A percentile compares a stretch with the other conserved stretches of the same genome.
Conservation (phyloP, 2,113 vertebrate species). For the Phalacrocorax aristotelis region DNA sequence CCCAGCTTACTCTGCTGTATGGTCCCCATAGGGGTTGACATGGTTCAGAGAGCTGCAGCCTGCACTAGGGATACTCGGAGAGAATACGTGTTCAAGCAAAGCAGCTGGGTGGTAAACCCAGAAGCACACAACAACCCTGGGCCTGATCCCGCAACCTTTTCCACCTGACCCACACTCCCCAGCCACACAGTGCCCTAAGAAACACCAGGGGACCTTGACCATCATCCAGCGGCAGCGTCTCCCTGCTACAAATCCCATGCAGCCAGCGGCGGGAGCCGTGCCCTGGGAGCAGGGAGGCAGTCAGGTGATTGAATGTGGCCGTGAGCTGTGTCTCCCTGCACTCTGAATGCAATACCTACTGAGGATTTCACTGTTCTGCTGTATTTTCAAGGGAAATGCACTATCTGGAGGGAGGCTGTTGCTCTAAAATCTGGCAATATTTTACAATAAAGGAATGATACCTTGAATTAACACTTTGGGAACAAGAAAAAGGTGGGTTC, state of each 20-base stretch:
- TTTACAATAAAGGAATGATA: not conserved
- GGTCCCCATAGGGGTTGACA: accelerated
- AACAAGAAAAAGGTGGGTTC: not conserved
- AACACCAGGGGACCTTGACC: accelerated
- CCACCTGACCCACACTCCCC: not conserved
- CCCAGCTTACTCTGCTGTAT: not conserved
- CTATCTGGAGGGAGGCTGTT: not conserved
- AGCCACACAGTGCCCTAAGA: not conserved
- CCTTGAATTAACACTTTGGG: not conserved
- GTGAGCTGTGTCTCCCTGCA: not conserved
- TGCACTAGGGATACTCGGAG: not conserved
- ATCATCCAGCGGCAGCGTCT: accelerated
- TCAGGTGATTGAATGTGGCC: not conserved
- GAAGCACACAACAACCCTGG: not conserved
- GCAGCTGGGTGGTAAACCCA: not conserved
- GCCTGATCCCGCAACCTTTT: not conserved
- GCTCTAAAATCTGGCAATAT: not conserved
- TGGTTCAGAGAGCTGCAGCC: accelerated
- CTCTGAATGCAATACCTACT: not conserved
- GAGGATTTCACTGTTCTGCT: not conserved
- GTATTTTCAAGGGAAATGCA: not conserved
- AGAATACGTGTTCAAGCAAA: not conserved
- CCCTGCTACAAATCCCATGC: accelerated
- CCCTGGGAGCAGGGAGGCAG: not conserved
- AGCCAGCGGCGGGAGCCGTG: accelerated